Conservation (phyloP, 2,113 vertebrate genomes). For the Tyto alba region DNA sequence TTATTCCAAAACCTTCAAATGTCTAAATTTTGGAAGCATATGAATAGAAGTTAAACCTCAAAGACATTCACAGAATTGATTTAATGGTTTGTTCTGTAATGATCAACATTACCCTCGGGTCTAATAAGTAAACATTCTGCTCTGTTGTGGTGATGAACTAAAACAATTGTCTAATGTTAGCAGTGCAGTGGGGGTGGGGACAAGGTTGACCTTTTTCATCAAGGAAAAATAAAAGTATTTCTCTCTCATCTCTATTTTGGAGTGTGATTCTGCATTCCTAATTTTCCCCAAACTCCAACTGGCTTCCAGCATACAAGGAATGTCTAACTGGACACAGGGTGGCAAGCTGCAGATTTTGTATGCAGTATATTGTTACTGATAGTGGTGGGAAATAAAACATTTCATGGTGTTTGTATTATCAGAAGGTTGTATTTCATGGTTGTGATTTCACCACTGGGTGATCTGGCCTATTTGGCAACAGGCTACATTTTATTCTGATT, state of each 20-base stretch:
- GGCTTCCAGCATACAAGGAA: conserved; percentile 23
- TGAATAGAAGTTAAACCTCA: conserved; percentile 52
- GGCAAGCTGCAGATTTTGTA: conserved; percentile 24
- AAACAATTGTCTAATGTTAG: conserved; percentile 61
- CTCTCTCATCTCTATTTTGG: conserved; percentile 33
- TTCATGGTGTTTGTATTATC: background rate
- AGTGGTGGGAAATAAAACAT: conserved; percentile 13
- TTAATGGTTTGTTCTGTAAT: conserved; percentile 64
- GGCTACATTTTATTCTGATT: background rate
- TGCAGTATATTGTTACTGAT: background rate
- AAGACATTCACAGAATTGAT: conserved; percentile 61
- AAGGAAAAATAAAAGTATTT: conserved; percentile 33
- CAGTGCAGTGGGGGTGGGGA: background rate
- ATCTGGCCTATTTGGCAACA: background rate
- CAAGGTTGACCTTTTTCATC: conserved; percentile 55
- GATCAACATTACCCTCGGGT: conserved; percentile 59
- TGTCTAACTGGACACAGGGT: background rate
- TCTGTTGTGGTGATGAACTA: conserved; percentile 62
- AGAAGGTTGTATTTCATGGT: background rate
- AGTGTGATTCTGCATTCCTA: conserved; percentile 40
- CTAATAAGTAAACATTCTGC: conserved; percentile 63
- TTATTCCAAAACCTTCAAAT: conserved; percentile 53
- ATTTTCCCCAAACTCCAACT: conserved; percentile 32
- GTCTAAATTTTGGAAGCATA: conserved; percentile 25
- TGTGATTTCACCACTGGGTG: background rate